A percentile compares a stretch with the other conserved stretches of the same genome.
Evolutionary conservation across 2,113 vertebrate species (phyloP).

Genomic region (Orthonyx spaldingii): DNA sequence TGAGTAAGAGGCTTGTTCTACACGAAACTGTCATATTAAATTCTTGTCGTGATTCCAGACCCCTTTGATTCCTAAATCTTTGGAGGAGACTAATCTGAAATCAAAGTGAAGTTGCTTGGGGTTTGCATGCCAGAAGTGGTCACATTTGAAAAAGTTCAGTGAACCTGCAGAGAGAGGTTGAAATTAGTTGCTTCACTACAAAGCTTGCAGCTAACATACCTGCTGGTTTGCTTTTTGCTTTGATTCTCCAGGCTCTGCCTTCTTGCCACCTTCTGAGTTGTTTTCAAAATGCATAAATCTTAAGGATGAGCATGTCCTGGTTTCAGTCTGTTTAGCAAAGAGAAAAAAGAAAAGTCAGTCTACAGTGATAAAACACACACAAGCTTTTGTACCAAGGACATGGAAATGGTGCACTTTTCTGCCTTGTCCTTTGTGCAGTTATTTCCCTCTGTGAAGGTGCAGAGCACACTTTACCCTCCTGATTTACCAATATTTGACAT

Average conservation of each 20-base stretch:
- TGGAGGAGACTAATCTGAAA: constrained; percentile 80
- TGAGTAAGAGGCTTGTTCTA: constrained; percentile 79
- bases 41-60: constrained; percentile 75
- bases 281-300: constrained; percentile 50
- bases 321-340: background rate
- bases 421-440: background rate
- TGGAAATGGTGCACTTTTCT: background rate
- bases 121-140: constrained; percentile 79
- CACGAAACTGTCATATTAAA: constrained; percentile 87
- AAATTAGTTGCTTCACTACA: constrained; percentile 71
- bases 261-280: constrained; percentile 46
- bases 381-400: background rate
- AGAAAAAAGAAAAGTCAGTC: background rate
- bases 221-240: constrained; percentile 69
- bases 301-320: constrained; percentile 33
- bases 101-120: constrained; percentile 77
- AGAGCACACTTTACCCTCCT: background rate
- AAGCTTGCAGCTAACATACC: constrained; percentile 67
- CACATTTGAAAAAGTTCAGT: constrained; percentile 80
- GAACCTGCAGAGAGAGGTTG: constrained; percentile 81
- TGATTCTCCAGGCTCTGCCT: constrained; percentile 39
- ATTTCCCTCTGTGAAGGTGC: background rate
- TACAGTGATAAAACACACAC: background rate
- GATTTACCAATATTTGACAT: constrained; percentile 19
- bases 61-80: constrained; percentile 87